Evolutionary conservation across 2,888 invertebrate species (phyloP), one percentile per base, ranked within the genome.

Genomic region (Mechanitis messenoides): DNA sequence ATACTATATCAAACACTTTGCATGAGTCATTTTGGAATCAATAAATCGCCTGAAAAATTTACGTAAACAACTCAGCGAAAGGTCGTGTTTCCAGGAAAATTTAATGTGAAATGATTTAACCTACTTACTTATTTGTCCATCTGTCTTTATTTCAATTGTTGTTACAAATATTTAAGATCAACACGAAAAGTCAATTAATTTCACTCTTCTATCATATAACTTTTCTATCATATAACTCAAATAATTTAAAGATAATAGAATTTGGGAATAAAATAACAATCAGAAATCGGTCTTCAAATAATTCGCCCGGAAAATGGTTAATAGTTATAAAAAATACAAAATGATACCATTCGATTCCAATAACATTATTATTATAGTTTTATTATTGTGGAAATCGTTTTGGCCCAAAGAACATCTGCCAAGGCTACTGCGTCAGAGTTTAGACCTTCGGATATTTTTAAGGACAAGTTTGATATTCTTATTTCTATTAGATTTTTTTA

Each of bases 341-440:
- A 50, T 50, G 31, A 31, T 50, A 31, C 50, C 42, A 3, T 42
- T 42, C 50, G 31, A 31, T 50, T 50, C 31, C 50, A 50, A 50
- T 50, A 31, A n/a, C 47, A 47, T 50, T 50, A 50, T 50, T 31
- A 50, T 50, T 11, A 42, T 9, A 11, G 31, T 31, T 50, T 31
- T 50, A 50, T 50, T 50, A 31, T 31, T 50, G n/a, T 50, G 47
- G 47, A 47, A 47, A 50, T 3, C 7, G 31, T 5, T 50, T 50
- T 31, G 50, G n/a, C 50, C 7, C 20, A 5, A 28, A 20, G 50
- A n/a, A 31, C 28, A 31, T 31, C 31, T 50, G 7, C 7, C 42
- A 42, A 42, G 42, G 42, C 9, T 9, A 9, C 47, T 20, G 46
- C 46, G 47, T 50, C 47, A 20, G 7, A 42, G 28, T n/a, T 28